Conservation (phyloP, 1,140 invertebrate genomes). For the Tetranychus urticae region DNA sequence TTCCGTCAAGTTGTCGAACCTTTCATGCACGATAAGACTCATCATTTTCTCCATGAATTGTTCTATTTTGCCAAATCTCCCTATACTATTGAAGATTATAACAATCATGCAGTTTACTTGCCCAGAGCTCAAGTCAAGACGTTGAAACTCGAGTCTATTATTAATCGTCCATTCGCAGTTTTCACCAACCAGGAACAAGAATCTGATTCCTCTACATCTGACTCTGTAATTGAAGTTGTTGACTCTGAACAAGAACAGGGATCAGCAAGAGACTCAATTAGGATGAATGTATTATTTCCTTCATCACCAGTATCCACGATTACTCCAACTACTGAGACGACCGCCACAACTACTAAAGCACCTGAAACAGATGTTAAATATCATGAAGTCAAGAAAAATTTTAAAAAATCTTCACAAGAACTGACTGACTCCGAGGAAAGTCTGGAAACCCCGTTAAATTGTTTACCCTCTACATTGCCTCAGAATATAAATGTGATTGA, state of each 20-base stretch:
- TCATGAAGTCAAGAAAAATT: neutral
- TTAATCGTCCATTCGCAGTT: neutral
- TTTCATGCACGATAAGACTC: conserved; percentile 20
- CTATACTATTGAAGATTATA: conserved; percentile 47
- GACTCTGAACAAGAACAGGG: neutral
- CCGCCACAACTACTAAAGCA: too few species aligned
- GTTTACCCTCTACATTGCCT: too few species aligned
- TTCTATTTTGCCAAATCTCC: conserved; percentile 59
- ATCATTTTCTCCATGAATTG: conserved; percentile 70
- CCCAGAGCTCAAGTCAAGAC: conserved; percentile 1
- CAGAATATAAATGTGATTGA: conserved; percentile 1
- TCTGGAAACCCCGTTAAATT: neutral
- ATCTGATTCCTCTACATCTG: conserved; percentile 5
- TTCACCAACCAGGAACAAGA: conserved; percentile 2
- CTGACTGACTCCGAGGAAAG: too few species aligned
- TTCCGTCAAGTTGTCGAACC: conserved; percentile 32
- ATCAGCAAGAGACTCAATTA: neutral
- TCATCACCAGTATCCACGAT: neutral
- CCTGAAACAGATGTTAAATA: neutral
- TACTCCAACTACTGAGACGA: neutral
- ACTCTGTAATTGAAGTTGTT: conserved; percentile 4
- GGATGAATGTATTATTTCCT: neutral
- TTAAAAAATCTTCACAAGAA: neutral
- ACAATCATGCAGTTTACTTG: conserved; percentile 21
- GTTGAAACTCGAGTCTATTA: neutral